Conservation (phyloP, 2,888 invertebrate species). For the Drosophila subsilvestris region DNA sequence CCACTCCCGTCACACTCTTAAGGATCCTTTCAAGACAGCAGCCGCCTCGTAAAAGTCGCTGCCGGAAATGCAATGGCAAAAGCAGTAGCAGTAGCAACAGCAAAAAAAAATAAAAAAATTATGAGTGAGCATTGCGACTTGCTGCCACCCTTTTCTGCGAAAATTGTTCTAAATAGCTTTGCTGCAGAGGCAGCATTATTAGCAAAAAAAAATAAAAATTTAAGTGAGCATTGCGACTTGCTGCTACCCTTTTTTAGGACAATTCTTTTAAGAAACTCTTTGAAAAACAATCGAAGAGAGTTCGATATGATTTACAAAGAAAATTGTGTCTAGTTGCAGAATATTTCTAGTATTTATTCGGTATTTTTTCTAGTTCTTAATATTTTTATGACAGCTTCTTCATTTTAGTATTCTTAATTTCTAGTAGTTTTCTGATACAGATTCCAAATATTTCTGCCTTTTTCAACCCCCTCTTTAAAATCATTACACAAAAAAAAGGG, state of each 20-base stretch:
- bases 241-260: no score
- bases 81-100: conserved; percentile 1
- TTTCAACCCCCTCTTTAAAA: background rate
- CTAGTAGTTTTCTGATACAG: no score
- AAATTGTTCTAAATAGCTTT: no score
- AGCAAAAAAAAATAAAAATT: background rate
- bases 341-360: no score
- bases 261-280: no score
- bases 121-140: background rate
- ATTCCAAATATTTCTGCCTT: no score
- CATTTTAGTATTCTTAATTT: no score
- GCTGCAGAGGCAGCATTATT: no score
- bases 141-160: background rate
- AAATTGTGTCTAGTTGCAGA: no score
- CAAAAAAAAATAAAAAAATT: background rate
- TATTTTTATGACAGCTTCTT: no score
- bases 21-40: conserved; percentile 44
- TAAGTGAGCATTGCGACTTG: background rate
- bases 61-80: conserved; percentile 72
- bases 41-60: conserved; percentile 72
- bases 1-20: conserved; percentile 1
- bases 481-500: conserved; percentile 4
- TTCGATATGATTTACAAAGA: background rate
- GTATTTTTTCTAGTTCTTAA: no score
- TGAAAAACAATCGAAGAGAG: background rate